Conservation (phyloP, 2,797 vertebrate genomes). For the Orientallactaga sibirica region DNA sequence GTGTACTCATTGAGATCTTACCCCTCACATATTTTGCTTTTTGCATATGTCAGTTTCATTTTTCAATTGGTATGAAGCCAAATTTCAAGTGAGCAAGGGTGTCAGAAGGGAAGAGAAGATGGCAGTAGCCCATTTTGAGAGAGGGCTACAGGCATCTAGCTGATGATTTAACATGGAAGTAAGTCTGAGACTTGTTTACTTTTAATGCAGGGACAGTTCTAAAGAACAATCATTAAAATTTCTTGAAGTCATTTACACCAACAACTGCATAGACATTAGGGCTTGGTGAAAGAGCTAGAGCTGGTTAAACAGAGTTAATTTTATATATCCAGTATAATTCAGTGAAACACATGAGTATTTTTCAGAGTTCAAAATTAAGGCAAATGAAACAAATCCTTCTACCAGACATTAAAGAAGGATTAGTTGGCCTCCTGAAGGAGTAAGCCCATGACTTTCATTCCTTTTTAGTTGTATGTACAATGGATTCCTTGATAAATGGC, state of each 20-base stretch:
- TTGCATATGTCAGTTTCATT: constrained; percentile 9
- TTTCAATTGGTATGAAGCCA: constrained; percentile 44
- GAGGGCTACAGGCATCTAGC: constrained; percentile 70
- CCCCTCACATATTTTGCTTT: not conserved
- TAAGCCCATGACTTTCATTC: constrained; percentile 70
- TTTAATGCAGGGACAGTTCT: constrained; percentile 82
- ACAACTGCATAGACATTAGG: constrained; percentile 77
- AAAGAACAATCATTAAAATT: constrained; percentile 71
- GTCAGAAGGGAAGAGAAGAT: constrained; percentile 19
- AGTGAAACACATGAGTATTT: constrained; percentile 66
- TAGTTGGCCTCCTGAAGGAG: constrained; percentile 73
- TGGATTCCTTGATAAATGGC: constrained; percentile 71
- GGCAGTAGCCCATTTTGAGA: constrained; percentile 40
- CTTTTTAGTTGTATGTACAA: constrained; percentile 8
- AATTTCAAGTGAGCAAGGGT: constrained; percentile 54
- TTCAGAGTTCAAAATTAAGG: not conserved
- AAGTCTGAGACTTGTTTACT: constrained; percentile 76
- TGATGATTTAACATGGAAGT: constrained; percentile 80
- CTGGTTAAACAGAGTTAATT: constrained; percentile 79
- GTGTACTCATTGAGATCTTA: not conserved
- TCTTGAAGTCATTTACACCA: constrained; percentile 60
- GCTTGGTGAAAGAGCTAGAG: constrained; percentile 76
- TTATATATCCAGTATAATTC: not conserved
- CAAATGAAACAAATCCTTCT: constrained; percentile 47
- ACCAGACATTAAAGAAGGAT: constrained; percentile 79